phyloP scores from a whole-genome alignment of 2,797 vertebrate species.

The Chlorospingus flavigularis region DNA sequence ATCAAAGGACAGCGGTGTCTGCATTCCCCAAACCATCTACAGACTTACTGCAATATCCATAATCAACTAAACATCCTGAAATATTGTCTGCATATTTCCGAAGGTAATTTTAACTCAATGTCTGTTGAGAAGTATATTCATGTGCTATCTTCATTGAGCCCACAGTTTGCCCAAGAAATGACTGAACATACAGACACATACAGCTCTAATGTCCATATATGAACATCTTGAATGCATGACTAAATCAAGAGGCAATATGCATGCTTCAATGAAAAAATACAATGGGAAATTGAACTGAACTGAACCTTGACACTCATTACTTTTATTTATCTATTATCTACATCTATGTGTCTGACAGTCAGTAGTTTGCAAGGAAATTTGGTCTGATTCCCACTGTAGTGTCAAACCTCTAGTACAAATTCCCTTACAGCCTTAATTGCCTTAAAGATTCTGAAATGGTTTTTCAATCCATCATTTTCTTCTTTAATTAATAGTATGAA shows the following conservation, averaged over 20 bases:
- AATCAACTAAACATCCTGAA: not conserved
- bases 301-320: not conserved
- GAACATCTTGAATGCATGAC: not conserved
- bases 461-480: not conserved
- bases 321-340: not conserved
- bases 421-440: not conserved
- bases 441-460: not conserved
- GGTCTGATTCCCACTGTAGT: fast-evolving
- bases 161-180: not conserved
- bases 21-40: no score
- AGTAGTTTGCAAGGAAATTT: not conserved
- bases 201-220: not conserved
- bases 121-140: not conserved
- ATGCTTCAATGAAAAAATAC: not conserved
- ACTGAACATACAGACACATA: not conserved
- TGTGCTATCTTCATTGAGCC: not conserved
- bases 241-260: not conserved
- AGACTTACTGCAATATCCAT: no score
- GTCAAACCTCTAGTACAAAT: not conserved
- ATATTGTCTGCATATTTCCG: not conserved
- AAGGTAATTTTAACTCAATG: not conserved
- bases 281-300: not conserved
- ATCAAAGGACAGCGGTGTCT: no score
- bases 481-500: not conserved
- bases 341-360: not conserved